Conservation (phyloP, 2,797 vertebrate species). For the Pyrrhura leucotis region DNA sequence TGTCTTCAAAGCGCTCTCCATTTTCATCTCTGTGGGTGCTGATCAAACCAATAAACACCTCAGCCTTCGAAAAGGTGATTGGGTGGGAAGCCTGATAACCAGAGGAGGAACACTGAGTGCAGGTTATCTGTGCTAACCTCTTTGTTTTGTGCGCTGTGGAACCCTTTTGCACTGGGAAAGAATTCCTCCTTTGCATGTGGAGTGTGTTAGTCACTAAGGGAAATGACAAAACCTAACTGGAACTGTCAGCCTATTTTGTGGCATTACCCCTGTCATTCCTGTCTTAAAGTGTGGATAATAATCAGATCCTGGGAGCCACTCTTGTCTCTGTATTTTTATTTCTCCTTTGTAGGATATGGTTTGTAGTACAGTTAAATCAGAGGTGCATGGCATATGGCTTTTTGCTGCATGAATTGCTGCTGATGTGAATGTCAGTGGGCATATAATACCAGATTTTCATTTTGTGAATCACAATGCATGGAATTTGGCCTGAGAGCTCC, state of each 20-base stretch:
- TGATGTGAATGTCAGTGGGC: slow-evolving; percentile 78
- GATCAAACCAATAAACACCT: slow-evolving; percentile 44
- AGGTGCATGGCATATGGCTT: slow-evolving; percentile 74
- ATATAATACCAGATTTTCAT: slow-evolving; percentile 74
- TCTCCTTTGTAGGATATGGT: slow-evolving; percentile 40
- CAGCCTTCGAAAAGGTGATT: neutral
- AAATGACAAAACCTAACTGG: neutral
- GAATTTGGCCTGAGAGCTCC: slow-evolving; percentile 65
- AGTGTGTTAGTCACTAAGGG: neutral
- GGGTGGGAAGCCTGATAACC: neutral
- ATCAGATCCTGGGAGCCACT: neutral
- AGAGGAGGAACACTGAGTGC: neutral
- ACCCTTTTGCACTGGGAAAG: neutral
- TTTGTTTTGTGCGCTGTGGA: neutral
- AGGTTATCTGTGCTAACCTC: neutral
- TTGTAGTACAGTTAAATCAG: slow-evolving; percentile 56
- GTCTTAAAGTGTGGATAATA: neutral
- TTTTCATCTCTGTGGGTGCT: slow-evolving; percentile 48
- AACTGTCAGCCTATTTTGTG: slow-evolving; percentile 13
- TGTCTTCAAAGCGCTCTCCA: slow-evolving; percentile 19
- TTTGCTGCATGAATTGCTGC: slow-evolving; percentile 77
- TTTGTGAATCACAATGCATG: slow-evolving; percentile 69
- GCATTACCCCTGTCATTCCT: neutral
- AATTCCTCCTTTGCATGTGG: neutral
- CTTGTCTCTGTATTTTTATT: slow-evolving; percentile 25